Percentiles rank a stretch among this genome's conserved stretches.
These are phyloP conservation scores for Polypedilum pembai DNA, from an alignment of 1,140 invertebrate genomes.

Conservation along the genomic window DNA sequence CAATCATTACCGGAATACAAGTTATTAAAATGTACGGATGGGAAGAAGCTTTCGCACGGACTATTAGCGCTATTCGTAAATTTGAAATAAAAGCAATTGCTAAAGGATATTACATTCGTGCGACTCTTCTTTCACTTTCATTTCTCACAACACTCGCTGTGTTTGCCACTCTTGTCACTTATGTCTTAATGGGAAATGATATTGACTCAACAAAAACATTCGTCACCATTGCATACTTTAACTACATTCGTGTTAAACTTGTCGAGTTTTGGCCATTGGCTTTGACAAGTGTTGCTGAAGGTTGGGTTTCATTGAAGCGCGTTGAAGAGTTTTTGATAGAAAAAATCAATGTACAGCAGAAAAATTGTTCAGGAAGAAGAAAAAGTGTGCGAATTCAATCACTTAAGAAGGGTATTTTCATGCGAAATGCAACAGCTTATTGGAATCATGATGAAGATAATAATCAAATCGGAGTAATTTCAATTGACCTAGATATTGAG, in stretches of 20 bases:
- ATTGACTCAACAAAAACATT: constrained; percentile 65
- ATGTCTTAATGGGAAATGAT: constrained; percentile 52
- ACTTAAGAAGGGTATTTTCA: neutral
- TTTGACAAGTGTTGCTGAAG: constrained; percentile 44
- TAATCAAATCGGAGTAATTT: constrained; percentile 36
- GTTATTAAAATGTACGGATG: constrained; percentile 80
- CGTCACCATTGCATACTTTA: constrained; percentile 60
- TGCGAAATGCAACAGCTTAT: constrained; percentile 21
- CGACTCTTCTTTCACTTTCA: neutral
- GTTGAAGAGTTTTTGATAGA: constrained; percentile 49
- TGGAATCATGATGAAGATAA: constrained; percentile 37
- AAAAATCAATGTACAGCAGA: constrained; percentile 31
- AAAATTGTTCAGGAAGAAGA: constrained; percentile 3
- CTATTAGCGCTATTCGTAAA: constrained; percentile 55
- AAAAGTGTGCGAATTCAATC: constrained; percentile 2
- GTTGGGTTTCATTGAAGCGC: constrained; percentile 56
- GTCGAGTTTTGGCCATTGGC: constrained; percentile 62
- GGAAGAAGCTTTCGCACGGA: constrained; percentile 61
- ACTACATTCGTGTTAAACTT: constrained; percentile 55
- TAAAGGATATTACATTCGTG: constrained; percentile 2
- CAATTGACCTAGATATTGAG: constrained; percentile 48
- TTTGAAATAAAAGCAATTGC: constrained; percentile 55
- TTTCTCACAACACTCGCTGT: constrained; percentile 63
- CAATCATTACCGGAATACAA: constrained; percentile 65
- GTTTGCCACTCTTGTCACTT: constrained; percentile 63